Base-by-base conservation (phyloP, 1,140 invertebrate species). In the Drosophila littoralis region DNA sequence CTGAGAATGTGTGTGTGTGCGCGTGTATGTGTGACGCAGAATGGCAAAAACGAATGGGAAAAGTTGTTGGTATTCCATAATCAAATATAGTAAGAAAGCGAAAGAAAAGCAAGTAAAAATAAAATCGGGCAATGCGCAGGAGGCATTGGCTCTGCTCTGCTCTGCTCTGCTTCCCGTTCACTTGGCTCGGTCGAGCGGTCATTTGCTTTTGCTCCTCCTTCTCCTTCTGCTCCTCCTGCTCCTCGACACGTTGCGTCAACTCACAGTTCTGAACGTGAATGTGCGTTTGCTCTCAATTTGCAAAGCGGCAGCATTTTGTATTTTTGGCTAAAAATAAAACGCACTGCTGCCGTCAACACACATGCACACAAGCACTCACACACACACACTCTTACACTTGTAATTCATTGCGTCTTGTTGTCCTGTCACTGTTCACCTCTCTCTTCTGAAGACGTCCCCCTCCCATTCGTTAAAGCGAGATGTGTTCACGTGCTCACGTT, bases 241-340 rank as follows among this genome's bases (percentile, higher is more conserved):
- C 36, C 36, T 43, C 63, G 33, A 58, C 54, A 64, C 60, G 51
- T 71, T 61, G 60, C 40, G 59, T 68, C 12, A 68, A 59, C 45
- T 59, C 55, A 9, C 32, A 38, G 43, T 70, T 73, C 51, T 43
- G 51, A 70, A 33, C 57, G 38, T 65, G 54, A 70, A 54, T 72
- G 45, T 65, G 54, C 58, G 52, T 80, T 66, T 81, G 77, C 79
- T 86, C 82, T 81, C 81, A 58, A 82, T 85, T 88, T 82, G 82
- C 82, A 88, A 86, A 69, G 80, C 60, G 48, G 61, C 51, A 50
- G 50, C 55, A 63, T 60, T 68, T 64, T 51, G 10, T 32, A 65
- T 59, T 74, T 85, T 88, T 68, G 76, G 76, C 79, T 86, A 86
- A 83, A 86, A 86, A 86, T 86, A 86, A 82, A 82, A 79, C 79